A percentile compares a stretch with the other conserved stretches of the same genome.
Conservation (phyloP, 2,113 vertebrate species). For the Damaliscus lunatus region DNA sequence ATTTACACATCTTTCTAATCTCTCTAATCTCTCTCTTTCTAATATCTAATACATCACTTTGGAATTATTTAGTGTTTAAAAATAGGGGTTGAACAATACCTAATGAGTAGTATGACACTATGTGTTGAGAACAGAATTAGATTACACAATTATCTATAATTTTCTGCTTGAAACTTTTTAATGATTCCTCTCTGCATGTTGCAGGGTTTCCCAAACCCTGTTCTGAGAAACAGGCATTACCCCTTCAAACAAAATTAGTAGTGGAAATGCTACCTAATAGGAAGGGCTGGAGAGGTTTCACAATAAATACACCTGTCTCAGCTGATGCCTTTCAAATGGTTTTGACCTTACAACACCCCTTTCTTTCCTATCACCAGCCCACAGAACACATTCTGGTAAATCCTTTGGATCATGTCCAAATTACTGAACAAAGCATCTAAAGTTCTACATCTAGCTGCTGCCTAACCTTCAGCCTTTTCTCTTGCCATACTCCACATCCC, state of each 20-base stretch:
- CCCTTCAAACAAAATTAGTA: background rate
- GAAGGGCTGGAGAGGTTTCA: background rate
- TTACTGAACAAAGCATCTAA: background rate
- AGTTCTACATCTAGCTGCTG: background rate
- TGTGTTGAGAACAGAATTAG: background rate
- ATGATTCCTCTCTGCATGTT: background rate
- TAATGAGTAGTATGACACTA: background rate
- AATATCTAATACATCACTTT: background rate
- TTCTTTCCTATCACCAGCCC: background rate
- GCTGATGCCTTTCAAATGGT: background rate
- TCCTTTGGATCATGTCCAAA: background rate
- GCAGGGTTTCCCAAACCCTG: background rate
- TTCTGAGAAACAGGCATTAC: background rate
- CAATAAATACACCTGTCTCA: background rate
- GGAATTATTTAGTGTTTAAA: conserved; percentile 11
- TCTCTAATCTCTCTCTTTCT: background rate
- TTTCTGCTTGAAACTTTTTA: background rate
- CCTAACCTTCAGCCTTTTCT: background rate
- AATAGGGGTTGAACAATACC: background rate
- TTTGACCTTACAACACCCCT: background rate
- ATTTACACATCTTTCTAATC: background rate
- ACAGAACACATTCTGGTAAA: conserved; percentile 4
- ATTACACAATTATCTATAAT: background rate
- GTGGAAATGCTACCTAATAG: background rate
- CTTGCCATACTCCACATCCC: background rate